Conservation (phyloP, 2,797 vertebrate genomes). For the Smutsia gigantea region DNA sequence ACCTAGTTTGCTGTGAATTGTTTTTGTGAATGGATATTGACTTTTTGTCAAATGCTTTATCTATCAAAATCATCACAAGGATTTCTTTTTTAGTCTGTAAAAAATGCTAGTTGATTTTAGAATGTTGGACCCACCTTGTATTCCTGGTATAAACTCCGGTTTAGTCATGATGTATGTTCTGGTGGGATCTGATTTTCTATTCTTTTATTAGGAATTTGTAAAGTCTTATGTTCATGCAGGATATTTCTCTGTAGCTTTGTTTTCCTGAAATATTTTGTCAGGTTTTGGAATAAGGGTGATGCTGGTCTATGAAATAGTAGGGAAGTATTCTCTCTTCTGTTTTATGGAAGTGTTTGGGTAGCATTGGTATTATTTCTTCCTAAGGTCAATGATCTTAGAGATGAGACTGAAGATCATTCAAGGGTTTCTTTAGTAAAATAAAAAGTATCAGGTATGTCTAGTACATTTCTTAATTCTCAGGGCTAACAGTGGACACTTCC, state of each 20-base stretch:
- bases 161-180: slow-evolving; percentile 3
- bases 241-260: background rate
- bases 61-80: background rate
- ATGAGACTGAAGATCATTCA: background rate
- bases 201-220: slow-evolving; percentile 18
- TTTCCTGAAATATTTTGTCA: background rate
- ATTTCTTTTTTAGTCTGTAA: background rate
- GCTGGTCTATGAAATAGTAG: background rate
- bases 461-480: background rate
- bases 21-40: background rate
- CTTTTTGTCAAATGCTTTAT: slow-evolving; percentile 49
- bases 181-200: background rate
- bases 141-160: background rate
- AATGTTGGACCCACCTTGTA: slow-evolving; percentile 5
- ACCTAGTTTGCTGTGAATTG: background rate
- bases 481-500: background rate
- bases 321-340: background rate
- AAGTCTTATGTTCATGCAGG: background rate
- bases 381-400: background rate
- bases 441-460: background rate
- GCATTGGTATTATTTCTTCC: background rate
- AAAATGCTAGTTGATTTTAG: slow-evolving; percentile 40
- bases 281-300: slow-evolving; percentile 24
- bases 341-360: background rate
- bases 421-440: slow-evolving; percentile 34